A percentile compares a stretch with the other conserved stretches of the same genome.
Evolutionary conservation across 2,797 vertebrate genomes (phyloP).

Genomic region (Remorina albescens): DNA sequence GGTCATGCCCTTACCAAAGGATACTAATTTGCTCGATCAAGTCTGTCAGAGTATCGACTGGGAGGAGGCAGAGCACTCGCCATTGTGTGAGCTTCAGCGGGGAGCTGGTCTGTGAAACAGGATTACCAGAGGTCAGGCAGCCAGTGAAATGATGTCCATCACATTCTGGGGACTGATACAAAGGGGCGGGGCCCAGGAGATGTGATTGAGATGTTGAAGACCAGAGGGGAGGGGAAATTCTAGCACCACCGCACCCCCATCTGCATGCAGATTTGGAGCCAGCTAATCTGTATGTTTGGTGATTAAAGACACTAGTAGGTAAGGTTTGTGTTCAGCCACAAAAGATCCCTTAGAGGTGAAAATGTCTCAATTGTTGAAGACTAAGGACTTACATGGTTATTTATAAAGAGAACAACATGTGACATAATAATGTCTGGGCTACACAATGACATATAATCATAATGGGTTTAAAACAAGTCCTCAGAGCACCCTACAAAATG

Average conservation of each 20-base stretch:
- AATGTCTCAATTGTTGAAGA: neutral
- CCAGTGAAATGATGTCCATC: constrained; percentile 97
- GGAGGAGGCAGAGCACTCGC: constrained; percentile 92
- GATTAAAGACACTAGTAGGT: constrained; percentile 34
- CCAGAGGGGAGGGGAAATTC: constrained; percentile 73
- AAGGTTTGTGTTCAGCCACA: constrained; percentile 41
- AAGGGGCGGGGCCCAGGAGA: constrained; percentile 88
- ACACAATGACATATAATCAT: too few relatives aligned
- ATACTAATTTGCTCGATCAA: constrained; percentile 99
- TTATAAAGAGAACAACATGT: neutral
- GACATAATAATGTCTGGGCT: neutral
- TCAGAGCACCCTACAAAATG: too few relatives aligned
- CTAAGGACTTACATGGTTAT: neutral
- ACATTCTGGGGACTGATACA: constrained; percentile 91
- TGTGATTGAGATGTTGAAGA: constrained; percentile 96
- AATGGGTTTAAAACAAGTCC: too few relatives aligned
- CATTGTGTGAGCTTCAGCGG: constrained; percentile 94
- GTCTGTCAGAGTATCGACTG: constrained; percentile 98
- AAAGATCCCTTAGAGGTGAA: constrained; percentile 7
- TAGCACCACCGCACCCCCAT: constrained; percentile 14
- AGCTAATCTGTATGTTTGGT: constrained; percentile 70
- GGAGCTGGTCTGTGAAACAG: constrained; percentile 98
- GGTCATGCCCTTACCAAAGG: constrained; percentile 96
- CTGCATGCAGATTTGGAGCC: constrained; percentile 88
- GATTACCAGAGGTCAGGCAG: constrained; percentile 99